These are phyloP conservation scores for Myotis lucifugus DNA, from an alignment of 2,113 vertebrate genomes.

Conservation along the genomic window DNA sequence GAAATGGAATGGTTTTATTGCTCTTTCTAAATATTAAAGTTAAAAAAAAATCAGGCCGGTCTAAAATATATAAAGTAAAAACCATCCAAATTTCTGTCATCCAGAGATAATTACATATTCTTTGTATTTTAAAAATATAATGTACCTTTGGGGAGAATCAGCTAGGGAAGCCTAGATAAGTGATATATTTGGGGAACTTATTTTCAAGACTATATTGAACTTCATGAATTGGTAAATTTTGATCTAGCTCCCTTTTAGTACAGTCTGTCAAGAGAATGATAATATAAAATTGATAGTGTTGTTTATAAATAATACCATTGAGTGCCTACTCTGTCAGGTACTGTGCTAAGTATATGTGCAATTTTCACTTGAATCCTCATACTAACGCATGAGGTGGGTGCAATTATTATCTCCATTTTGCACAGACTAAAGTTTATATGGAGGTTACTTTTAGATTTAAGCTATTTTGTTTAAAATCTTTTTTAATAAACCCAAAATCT, in stretches of 20 bases:
- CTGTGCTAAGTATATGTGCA: not conserved
- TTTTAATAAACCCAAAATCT: not conserved
- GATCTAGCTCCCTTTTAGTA: not conserved
- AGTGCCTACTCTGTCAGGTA: conserved; percentile 6
- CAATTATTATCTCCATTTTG: conserved; percentile 25
- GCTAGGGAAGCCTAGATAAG: not conserved
- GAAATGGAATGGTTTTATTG: conserved; percentile 37
- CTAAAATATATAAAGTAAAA: conserved; percentile 56
- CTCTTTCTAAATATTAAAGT: conserved; percentile 52
- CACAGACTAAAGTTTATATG: conserved; percentile 12
- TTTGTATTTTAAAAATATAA: conserved; percentile 53
- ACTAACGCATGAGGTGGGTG: not conserved
- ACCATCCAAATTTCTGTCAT: conserved; percentile 24
- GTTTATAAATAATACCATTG: conserved; percentile 15
- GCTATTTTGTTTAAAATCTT: conserved; percentile 53
- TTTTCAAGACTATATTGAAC: conserved; percentile 20
- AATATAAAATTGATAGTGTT: not conserved
- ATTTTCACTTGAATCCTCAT: conserved; percentile 42
- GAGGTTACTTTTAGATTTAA: conserved; percentile 39
- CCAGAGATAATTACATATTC: conserved; percentile 21
- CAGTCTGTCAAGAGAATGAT: conserved; percentile 17
- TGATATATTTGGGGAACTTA: conserved; percentile 38
- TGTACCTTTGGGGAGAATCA: not conserved
- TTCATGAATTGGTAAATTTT: conserved; percentile 36
- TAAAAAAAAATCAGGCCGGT: not conserved